phyloP scores from a whole-genome alignment of 2,888 invertebrate species.

The Oithona nana region DNA sequence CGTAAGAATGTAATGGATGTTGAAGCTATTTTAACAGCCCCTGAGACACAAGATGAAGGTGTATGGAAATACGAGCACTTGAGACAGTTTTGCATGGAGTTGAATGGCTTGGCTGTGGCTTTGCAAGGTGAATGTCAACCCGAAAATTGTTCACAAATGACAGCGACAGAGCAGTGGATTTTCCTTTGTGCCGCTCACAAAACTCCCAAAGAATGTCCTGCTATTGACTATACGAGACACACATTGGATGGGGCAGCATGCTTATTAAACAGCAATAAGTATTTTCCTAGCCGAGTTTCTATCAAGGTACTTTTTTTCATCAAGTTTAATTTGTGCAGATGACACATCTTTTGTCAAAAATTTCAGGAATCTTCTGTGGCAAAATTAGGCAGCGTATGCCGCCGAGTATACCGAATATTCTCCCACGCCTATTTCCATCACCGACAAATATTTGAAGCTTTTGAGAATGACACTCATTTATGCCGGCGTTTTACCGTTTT shows the following conservation, averaged over 20 bases:
- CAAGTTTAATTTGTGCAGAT: slow-evolving; percentile 5
- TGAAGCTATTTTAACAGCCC: slow-evolving; percentile 82
- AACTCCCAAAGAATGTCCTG: slow-evolving; percentile 98
- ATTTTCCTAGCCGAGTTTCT: slow-evolving; percentile 79
- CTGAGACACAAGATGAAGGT: slow-evolving; percentile 91
- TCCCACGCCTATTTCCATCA: slow-evolving; percentile 99
- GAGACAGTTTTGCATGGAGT: slow-evolving; percentile 96
- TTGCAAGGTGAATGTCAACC: slow-evolving; percentile 91
- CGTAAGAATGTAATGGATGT: slow-evolving; percentile 78
- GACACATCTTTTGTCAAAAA: slow-evolving; percentile 43
- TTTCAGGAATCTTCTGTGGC: slow-evolving; percentile 73
- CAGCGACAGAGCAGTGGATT: slow-evolving; percentile 99
- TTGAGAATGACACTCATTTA: slow-evolving; percentile 82
- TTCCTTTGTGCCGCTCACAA: slow-evolving; percentile 98
- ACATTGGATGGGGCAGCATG: slow-evolving; percentile 99
- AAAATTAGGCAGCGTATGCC: slow-evolving; percentile 93
- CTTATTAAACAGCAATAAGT: slow-evolving; percentile 95
- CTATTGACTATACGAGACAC: slow-evolving; percentile 96
- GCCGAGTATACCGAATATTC: slow-evolving; percentile 95
- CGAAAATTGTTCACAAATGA: slow-evolving; percentile 96
- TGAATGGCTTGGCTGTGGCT: slow-evolving; percentile 92
- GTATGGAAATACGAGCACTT: slow-evolving; percentile 99
- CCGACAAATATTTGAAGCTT: slow-evolving; percentile 84
- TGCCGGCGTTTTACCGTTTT: slow-evolving; percentile 90
- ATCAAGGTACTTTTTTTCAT: slow-evolving; percentile 12